Percentiles rank a stretch among this genome's conserved stretches.
Conservation (phyloP, 1,140 invertebrate genomes). For the Monomorium pharaonis region DNA sequence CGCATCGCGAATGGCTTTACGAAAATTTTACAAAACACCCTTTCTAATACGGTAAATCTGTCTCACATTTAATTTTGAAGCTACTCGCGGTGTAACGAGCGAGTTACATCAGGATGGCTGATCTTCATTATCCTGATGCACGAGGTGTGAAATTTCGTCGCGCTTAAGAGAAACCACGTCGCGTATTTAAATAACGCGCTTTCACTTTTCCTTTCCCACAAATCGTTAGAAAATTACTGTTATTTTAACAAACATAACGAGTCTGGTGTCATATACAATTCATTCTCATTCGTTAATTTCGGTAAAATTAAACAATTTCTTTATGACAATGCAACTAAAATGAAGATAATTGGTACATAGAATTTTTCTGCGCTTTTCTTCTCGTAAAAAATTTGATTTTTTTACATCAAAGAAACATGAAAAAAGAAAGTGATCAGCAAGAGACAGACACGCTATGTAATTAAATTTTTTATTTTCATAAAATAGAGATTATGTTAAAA, state of each 20-base stretch:
- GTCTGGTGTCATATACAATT: not conserved
- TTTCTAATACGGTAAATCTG: not conserved
- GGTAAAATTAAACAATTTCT: not conserved
- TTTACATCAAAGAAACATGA: not conserved
- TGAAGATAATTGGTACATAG: not conserved
- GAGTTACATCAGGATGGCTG: slow-evolving; percentile 36
- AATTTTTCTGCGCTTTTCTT: not conserved
- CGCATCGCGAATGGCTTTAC: not conserved
- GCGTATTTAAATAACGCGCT: slow-evolving; percentile 35
- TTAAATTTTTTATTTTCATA: slow-evolving; percentile 5
- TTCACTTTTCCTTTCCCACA: slow-evolving; percentile 61
- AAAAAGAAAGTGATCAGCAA: not conserved
- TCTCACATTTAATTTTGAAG: slow-evolving; percentile 42
- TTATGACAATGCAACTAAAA: not conserved
- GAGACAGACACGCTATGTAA: not conserved
- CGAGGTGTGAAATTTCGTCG: slow-evolving; percentile 67
- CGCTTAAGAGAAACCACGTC: slow-evolving; percentile 37
- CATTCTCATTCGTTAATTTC: not conserved
- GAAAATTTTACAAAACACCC: not conserved
- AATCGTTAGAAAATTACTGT: slow-evolving; percentile 20
- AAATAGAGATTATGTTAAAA: not conserved
- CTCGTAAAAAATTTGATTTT: not conserved
- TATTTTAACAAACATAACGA: not conserved
- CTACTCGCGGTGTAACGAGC: not conserved
- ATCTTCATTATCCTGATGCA: slow-evolving; percentile 66